These are phyloP conservation scores for Carcharodon carcharias DNA, from an alignment of 2,797 vertebrate species.

Conservation along the genomic window DNA sequence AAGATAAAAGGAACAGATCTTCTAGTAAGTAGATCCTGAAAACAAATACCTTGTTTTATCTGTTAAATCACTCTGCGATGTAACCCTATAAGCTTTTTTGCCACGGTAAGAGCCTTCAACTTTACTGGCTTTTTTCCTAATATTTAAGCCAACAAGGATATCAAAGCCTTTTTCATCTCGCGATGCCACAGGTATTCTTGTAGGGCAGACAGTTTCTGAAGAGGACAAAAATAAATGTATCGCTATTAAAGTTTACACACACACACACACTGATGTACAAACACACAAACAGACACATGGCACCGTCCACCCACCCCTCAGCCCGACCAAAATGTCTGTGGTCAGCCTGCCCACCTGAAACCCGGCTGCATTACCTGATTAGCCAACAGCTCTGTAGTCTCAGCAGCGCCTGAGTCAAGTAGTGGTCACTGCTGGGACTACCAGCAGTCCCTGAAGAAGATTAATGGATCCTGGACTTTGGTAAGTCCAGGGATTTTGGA, in stretches of 20 bases:
- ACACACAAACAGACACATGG: not conserved
- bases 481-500: not conserved
- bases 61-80: constrained; percentile 75
- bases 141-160: constrained; percentile 78
- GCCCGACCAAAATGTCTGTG: too few relatives aligned
- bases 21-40: not conserved
- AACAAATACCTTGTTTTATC: constrained; percentile 73
- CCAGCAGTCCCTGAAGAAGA: not conserved
- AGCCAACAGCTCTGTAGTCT: not conserved
- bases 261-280: not conserved
- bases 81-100: constrained; percentile 82
- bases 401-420: too few relatives aligned
- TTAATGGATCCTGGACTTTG: not conserved
- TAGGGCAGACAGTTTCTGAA: constrained; percentile 88
- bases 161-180: constrained; percentile 95
- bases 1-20: not conserved
- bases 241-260: not conserved
- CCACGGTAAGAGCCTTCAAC: constrained; percentile 74
- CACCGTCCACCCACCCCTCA: too few relatives aligned
- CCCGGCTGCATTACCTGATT: not conserved
- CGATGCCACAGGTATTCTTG: constrained; percentile 79
- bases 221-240: constrained; percentile 42
- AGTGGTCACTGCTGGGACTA: not conserved
- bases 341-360: not conserved
- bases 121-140: constrained; percentile 85